Percentiles rank a stretch among this genome's conserved stretches.
Evolutionary conservation across 2,113 vertebrate species (phyloP).

Genomic region (Cygnus buccinator): DNA sequence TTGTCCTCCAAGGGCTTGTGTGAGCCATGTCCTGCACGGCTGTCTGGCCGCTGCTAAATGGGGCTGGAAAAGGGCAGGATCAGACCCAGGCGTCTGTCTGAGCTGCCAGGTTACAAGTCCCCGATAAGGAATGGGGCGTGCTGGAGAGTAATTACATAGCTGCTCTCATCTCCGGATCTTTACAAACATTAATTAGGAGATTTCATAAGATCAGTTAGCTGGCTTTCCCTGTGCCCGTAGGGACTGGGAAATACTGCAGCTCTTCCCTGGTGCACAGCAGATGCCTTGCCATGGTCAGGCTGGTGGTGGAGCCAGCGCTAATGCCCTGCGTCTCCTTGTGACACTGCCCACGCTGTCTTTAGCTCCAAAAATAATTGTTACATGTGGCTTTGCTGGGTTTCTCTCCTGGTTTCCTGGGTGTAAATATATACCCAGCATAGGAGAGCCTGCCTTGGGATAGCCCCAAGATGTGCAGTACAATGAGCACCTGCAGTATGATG

Average conservation of each 20-base stretch:
- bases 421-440: background rate
- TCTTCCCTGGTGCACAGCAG: background rate
- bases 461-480: background rate
- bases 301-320: background rate
- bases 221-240: background rate
- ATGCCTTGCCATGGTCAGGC: background rate
- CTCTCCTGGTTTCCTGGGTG: background rate
- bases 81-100: rapidly evolving
- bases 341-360: rapidly evolving
- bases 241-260: background rate
- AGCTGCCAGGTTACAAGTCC: background rate
- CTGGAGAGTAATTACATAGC: background rate
- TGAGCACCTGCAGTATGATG: background rate
- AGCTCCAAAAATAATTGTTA: background rate
- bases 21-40: background rate
- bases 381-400: background rate
- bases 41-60: background rate
- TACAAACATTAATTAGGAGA: background rate
- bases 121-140: background rate
- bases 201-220: background rate
- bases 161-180: background rate
- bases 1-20: background rate
- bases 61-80: background rate
- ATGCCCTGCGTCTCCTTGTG: rapidly evolving
- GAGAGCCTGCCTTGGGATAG: background rate